Evolutionary conservation across 1,140 invertebrate species (phyloP).

Genomic region (Dendroctonus valens): DNA sequence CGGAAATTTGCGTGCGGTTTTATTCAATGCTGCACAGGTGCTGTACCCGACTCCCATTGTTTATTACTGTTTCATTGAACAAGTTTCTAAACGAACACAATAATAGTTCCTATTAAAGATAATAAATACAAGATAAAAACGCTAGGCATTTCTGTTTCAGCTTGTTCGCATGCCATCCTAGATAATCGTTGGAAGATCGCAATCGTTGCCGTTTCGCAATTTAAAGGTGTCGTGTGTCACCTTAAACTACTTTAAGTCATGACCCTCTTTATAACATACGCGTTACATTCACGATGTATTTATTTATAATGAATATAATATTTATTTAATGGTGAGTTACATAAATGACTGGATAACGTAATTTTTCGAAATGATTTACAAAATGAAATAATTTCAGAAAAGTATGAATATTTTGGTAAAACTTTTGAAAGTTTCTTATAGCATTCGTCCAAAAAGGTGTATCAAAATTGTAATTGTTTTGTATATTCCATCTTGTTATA

Average conservation of each 20-base stretch:
- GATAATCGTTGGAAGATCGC: slow-evolving; percentile 28
- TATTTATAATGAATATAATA: too few species aligned
- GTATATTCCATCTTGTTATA: too few species aligned
- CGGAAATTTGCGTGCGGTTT: slow-evolving; percentile 30
- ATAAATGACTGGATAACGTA: too few species aligned
- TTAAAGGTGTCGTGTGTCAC: slow-evolving; percentile 21
- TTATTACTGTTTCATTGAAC: slow-evolving; percentile 38
- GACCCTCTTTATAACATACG: slow-evolving; percentile 5
- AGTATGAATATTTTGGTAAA: too few species aligned
- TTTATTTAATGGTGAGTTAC: too few species aligned
- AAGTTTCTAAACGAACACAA: slow-evolving; percentile 36
- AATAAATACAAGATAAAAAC: slow-evolving; percentile 40
- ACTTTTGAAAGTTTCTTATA: too few species aligned
- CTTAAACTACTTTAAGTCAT: slow-evolving; percentile 15
- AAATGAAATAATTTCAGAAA: too few species aligned
- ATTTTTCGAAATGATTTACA: too few species aligned
- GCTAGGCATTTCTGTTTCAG: slow-evolving; percentile 29
- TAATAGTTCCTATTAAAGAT: slow-evolving; percentile 39
- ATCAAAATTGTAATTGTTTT: too few species aligned
- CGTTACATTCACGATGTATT: too few species aligned
- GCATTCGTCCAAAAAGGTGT: too few species aligned
- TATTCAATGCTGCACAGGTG: slow-evolving; percentile 29
- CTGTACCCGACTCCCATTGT: slow-evolving; percentile 22
- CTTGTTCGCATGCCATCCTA: slow-evolving; percentile 37
- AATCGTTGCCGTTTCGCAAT: slow-evolving; percentile 15